These are phyloP conservation scores for Anguilla marmorata DNA, from an alignment of 2,797 vertebrate genomes.

Conservation along the genomic window DNA sequence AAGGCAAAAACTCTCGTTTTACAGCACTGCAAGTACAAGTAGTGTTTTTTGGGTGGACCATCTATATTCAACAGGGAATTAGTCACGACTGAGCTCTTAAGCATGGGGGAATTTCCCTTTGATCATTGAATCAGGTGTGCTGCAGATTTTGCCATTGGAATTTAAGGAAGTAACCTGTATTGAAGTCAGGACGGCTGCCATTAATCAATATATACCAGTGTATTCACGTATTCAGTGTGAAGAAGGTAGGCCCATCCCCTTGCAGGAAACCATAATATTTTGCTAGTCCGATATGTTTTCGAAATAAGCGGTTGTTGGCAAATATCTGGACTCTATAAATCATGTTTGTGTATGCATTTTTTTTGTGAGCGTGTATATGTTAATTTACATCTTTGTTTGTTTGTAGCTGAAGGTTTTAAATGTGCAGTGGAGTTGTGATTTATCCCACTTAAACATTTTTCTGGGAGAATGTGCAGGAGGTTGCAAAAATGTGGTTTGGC, in stretches of 20 bases:
- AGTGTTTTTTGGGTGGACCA: not conserved
- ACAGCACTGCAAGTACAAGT: not conserved
- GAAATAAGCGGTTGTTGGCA: slow-evolving; percentile 18
- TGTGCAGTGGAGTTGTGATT: slow-evolving; percentile 15
- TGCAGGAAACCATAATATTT: not conserved
- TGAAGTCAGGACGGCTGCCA: not conserved
- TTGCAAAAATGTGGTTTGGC: slow-evolving; percentile 24
- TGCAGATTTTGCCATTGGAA: not conserved
- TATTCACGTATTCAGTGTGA: not conserved
- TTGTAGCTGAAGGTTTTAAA: slow-evolving; percentile 1
- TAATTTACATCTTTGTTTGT: slow-evolving; percentile 10
- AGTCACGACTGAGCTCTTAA: not conserved
- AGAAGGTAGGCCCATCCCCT: not conserved
- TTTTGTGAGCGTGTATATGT: not conserved
- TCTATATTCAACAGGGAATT: not conserved
- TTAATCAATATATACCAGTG: not conserved
- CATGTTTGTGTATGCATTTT: slow-evolving; percentile 33
- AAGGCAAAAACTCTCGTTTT: not conserved
- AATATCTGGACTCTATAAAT: slow-evolving; percentile 34
- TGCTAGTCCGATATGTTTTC: slow-evolving; percentile 27
- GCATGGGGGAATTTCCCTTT: not conserved
- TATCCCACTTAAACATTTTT: slow-evolving; percentile 18
- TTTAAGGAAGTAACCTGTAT: not conserved
- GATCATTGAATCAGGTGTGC: not conserved
- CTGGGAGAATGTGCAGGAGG: slow-evolving; percentile 26